Evolutionary conservation across 2,888 invertebrate genomes (phyloP), one percentile per base, ranked within the genome.

Genomic region (Spodoptera picta): DNA sequence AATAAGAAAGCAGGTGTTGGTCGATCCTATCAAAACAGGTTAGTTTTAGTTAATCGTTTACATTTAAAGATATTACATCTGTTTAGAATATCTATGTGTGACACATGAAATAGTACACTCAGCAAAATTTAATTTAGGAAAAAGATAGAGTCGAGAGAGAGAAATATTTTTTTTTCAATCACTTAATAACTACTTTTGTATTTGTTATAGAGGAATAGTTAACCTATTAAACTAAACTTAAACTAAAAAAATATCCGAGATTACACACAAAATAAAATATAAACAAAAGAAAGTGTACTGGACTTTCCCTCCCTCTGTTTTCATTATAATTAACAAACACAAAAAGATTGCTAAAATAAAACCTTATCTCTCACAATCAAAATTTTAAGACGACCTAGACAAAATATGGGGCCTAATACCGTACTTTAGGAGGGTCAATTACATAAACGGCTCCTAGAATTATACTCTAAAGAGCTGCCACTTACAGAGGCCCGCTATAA

Each of bases 391-490:
- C 27, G 14, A 53, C 59, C 62, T 64, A 73, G 61, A 62, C 56
- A 54, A 59, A 77, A 68, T 66, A 63, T 68, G 67, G 49, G n/a
- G 61, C 42, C 67, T 71, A 60, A 62, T 52, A 56, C 31, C 49
- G 62, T 59, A 58, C 44, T 80, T 80, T 69, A 73, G 62, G 45
- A 65, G 55, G 66, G 70, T 68, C 79, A 81, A 81, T 81, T 79
- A 81, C 76, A 64, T 68, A 60, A 81, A 79, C 57, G 47, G 27
- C 69, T 65, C 14, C 63, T 75, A 69, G 59, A 79, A 79, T 79
- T 71, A 79, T 59, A 69, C 81, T 73, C 73, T 79, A 75, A 79
- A 79, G 81, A 81, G 79, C 65, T 79, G 72, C 77, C 81, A 81
- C 79, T 79, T 81, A 70, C 64, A 62, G 55, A 36, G 51, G 52